Evolutionary conservation across 2,797 vertebrate genomes (phyloP), one percentile per base, ranked within the genome.

Genomic region (Lagodon rhomboides): DNA sequence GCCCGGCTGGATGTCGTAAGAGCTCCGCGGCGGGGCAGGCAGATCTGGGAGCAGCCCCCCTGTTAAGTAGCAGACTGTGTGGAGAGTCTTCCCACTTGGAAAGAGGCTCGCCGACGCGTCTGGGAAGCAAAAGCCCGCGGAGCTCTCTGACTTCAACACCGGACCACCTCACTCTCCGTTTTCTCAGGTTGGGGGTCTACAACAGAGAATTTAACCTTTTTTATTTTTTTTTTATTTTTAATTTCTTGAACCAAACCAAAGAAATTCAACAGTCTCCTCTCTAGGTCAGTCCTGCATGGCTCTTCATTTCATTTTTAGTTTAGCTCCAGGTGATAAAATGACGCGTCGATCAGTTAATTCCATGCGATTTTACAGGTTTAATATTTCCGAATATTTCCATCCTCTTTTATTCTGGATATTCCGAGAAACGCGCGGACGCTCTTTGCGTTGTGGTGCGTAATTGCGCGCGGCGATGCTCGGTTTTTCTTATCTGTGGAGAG

Each of bases 1-100:
- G 95, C 41, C 94, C 94, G 91, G 89, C 94, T 94, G 93, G 92
- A 94, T 97, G 97, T 96, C 97, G 96, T 97, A 95, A 97, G 95
- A 92, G 95, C 95, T 95, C 94, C 92, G 38, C 94, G 94, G 94
- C 92, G 84, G 89, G 89, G 89, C 84, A 82, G 87, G 85, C 90
- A 89, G 95, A 89, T 89, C 85, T 89, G 95, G 97, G 96, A 95
- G 91, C 97, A 94, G 95, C 97, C 97, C 97, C 85, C 97, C 96
- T 94, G 92, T 98, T 99, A 98, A 99, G 97, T 94, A 97, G 96
- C 96, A 90, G 94, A 89, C 91, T 89, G 95, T 88, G 93, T 91
- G 93, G 94, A 75, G 96, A 93, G 87, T 94, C 95, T 94, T 94
- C 95, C 94, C 97, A 98, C 96, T 99, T 94, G 94, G 93, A 96